Percentiles rank a stretch among this genome's conserved stretches.
phyloP scores from a whole-genome alignment of 1,140 invertebrate species.

The Bombus polaris region DNA sequence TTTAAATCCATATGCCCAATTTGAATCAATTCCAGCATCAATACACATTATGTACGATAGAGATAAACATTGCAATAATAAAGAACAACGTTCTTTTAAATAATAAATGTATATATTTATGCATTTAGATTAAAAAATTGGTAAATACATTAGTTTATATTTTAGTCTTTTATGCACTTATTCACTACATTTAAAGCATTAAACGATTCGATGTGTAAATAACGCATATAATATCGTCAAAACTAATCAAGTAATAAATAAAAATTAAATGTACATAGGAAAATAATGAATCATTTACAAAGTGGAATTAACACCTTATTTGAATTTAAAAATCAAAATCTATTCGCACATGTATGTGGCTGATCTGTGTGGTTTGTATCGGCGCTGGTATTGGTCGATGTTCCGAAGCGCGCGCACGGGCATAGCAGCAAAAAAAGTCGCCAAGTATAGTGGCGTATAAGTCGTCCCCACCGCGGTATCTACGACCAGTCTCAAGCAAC shows the following conservation, averaged over 20 bases:
- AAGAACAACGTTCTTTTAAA: neutral
- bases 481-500: constrained; percentile 45
- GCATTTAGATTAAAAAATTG: neutral
- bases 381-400: constrained; percentile 29
- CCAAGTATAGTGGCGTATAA: constrained; percentile 52
- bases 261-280: neutral
- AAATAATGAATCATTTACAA: neutral
- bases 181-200: neutral
- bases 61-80: neutral
- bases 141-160: neutral
- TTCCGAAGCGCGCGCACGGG: constrained; percentile 21
- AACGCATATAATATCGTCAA: neutral
- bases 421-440: constrained; percentile 29
- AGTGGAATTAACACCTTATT: neutral
- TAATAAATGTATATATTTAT: too few species aligned
- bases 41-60: neutral
- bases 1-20: neutral
- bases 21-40: neutral
- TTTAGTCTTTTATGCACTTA: neutral
- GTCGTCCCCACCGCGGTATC: constrained; percentile 14
- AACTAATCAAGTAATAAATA: neutral
- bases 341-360: neutral
- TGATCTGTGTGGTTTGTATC: constrained; percentile 7
- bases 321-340: constrained; percentile 32
- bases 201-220: neutral